Conservation (phyloP, 2,113 vertebrate species). For the Ginglymostoma cirratum region DNA sequence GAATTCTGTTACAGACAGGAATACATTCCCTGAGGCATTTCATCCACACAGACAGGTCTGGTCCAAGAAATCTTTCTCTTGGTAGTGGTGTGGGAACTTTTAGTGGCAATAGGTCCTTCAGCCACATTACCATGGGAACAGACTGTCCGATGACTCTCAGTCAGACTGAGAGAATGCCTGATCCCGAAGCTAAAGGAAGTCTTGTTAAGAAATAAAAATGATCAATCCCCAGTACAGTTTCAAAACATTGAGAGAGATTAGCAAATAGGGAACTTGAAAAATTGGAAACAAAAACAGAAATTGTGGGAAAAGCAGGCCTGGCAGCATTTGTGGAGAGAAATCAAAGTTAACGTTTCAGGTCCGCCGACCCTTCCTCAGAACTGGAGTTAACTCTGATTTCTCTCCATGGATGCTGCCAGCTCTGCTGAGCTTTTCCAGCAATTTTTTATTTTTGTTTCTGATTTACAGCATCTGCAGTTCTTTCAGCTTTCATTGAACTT, state of each 20-base stretch:
- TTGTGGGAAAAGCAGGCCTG: too few relatives aligned
- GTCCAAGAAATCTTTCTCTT: neutral
- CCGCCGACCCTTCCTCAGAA: too few relatives aligned
- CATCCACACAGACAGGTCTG: slow-evolving; percentile 39
- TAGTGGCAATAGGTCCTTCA: neutral
- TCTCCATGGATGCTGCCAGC: too few relatives aligned
- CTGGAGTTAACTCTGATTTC: too few relatives aligned
- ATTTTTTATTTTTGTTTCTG: too few relatives aligned
- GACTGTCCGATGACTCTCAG: neutral
- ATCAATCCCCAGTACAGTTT: neutral
- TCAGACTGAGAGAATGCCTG: neutral
- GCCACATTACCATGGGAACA: neutral
- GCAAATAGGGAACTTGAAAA: neutral
- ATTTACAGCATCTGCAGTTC: too few relatives aligned
- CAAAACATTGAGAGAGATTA: neutral
- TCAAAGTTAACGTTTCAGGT: too few relatives aligned
- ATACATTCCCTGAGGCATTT: slow-evolving; percentile 48
- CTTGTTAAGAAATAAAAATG: neutral
- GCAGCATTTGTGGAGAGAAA: too few relatives aligned
- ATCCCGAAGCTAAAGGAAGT: neutral
- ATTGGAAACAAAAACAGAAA: too few relatives aligned
- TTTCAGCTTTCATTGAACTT: too few relatives aligned
- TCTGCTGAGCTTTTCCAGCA: too few relatives aligned
- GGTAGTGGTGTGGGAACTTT: neutral
- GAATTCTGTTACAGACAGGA: slow-evolving; percentile 42